phyloP scores from a whole-genome alignment of 2,888 invertebrate species.

The Nasonovia ribisnigri region DNA sequence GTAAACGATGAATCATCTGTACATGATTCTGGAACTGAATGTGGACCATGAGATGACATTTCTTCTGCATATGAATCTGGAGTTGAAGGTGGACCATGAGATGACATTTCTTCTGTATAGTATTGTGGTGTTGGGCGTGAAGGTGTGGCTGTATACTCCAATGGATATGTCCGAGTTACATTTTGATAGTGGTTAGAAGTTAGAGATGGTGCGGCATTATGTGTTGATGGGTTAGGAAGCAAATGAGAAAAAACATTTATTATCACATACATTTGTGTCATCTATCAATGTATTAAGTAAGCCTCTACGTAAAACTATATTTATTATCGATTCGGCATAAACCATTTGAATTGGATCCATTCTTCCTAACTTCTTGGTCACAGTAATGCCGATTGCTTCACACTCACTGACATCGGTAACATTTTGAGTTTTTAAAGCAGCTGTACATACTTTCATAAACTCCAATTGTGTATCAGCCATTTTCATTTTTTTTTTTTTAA shows the following conservation, averaged over 20 bases:
- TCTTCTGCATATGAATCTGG: background rate
- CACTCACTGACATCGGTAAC: conserved; percentile 5
- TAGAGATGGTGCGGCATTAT: conserved; percentile 4
- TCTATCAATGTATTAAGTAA: conserved; percentile 27
- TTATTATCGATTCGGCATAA: conserved; percentile 25
- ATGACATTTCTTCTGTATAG: background rate
- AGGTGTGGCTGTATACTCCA: background rate
- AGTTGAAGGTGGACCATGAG: background rate
- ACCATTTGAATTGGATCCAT: conserved; percentile 33
- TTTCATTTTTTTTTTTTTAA: conserved; percentile 18
- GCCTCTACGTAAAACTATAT: background rate
- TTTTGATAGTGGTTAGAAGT: conserved; percentile 13
- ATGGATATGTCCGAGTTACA: conserved; percentile 3
- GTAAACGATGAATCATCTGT: conserved; percentile 15
- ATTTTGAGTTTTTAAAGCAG: conserved; percentile 20
- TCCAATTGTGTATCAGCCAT: conserved; percentile 25
- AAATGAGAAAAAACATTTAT: conserved; percentile 23
- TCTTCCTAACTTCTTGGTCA: conserved; percentile 36
- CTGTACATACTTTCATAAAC: conserved; percentile 26
- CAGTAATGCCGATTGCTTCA: conserved; percentile 27
- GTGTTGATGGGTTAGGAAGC: background rate
- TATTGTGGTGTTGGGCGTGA: background rate
- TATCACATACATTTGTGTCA: conserved; percentile 22
- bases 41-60: background rate
- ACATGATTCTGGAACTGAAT: background rate